These are phyloP conservation scores for Antrozous pallidus DNA, from an alignment of 2,797 vertebrate species.

Conservation along the genomic window DNA sequence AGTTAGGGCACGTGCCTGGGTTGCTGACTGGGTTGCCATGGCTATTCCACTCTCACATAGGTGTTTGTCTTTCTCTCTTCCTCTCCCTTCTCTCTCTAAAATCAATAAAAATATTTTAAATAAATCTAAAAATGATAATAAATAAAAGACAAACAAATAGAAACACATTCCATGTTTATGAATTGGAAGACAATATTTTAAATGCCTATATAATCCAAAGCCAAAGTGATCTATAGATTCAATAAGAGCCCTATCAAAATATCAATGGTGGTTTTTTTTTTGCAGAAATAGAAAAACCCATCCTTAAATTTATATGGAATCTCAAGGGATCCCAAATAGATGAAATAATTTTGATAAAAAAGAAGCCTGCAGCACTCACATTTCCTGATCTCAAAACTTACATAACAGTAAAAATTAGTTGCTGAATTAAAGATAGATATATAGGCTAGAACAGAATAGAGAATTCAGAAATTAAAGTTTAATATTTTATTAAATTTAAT, in stretches of 20 bases:
- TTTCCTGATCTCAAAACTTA: background rate
- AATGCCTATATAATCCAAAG: background rate
- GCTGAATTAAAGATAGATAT: background rate
- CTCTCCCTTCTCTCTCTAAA: background rate
- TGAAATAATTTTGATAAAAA: background rate
- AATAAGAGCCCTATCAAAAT: background rate
- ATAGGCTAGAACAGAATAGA: background rate
- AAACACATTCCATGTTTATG: background rate
- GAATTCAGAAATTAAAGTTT: background rate
- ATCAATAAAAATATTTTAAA: background rate
- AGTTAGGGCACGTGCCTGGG: background rate
- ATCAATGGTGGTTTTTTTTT: background rate
- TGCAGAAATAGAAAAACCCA: background rate
- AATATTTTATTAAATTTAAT: too few relatives aligned
- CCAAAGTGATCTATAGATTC: background rate
- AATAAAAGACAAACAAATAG: background rate
- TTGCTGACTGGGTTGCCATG: background rate
- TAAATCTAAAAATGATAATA: background rate
- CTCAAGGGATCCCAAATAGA: background rate
- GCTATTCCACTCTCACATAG: background rate
- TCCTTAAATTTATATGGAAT: background rate
- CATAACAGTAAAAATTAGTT: background rate
- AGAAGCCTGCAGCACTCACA: background rate
- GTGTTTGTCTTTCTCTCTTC: background rate
- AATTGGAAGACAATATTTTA: background rate